Evolutionary conservation across 2,797 vertebrate species (phyloP), one percentile per base, ranked within the genome.

Genomic region (Muscicapa striata): DNA sequence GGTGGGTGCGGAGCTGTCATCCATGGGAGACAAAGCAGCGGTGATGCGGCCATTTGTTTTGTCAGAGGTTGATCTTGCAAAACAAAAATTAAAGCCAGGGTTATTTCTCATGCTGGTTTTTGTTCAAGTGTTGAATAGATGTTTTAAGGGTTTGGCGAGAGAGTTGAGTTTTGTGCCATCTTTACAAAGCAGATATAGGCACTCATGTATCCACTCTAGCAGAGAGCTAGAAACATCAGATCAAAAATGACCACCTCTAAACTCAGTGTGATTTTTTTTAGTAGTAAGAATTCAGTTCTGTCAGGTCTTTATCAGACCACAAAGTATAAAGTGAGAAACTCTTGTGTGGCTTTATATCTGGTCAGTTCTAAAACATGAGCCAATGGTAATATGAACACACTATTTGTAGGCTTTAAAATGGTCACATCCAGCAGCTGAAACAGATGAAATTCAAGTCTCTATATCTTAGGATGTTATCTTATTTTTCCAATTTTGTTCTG

Each of bases 401-500:
- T 54, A 4, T 51, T 52, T 84, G 52, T 62, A 1, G 62, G 29
- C 40, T 81, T 90, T 68, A 61, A 43, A 58, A 4, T 38, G 4
- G 23, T 17, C 40, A 20, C 51, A 69, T 40, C 52, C 57, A 92
- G 46, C 49, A 64, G 45, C 11, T 92, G 59, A 63, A 88, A 73
- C 45, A 69, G 49, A 88, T 70, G 59, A 32, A 49, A 14, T 61
- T 41, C 0, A 3, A 80, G 40, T 76, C 46, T 84, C 58, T 46
- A 10, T 59, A 74, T 61, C 17, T 41, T 49, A 62, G 38, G 27
- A 78, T 58, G 22, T 83, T 63, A 26, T 49, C 63, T 55, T 52
- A 80, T 75, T 94, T 89, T 93, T 85, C 67, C 41, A 43, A 82
- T 92, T 80, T 26, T 38, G n/a, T 92, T 63, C 75, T 92, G 63